A percentile compares a stretch with the other conserved stretches of the same genome.
Evolutionary conservation across 1,140 invertebrate genomes (phyloP).

Genomic region (Drosophila kanapiae): DNA sequence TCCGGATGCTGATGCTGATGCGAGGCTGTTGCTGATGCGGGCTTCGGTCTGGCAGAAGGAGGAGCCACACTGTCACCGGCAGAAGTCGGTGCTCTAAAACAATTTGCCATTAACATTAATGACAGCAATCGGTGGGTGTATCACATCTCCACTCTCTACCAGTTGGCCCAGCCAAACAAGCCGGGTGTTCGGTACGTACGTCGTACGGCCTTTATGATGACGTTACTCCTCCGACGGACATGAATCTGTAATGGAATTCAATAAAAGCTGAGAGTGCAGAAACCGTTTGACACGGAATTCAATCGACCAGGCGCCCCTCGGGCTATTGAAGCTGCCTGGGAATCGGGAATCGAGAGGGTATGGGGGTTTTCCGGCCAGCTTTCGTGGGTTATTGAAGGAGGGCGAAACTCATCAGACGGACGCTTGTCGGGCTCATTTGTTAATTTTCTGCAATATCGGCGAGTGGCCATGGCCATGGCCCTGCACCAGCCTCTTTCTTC

Average conservation of each 20-base stretch:
- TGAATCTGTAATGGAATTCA: slow-evolving; percentile 82
- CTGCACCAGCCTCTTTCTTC: background rate
- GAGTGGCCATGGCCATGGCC: slow-evolving; percentile 11
- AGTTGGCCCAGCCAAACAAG: slow-evolving; percentile 16
- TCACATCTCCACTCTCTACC: background rate
- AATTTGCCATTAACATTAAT: slow-evolving; percentile 59
- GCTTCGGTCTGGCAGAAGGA: background rate
- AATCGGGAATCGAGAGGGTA: background rate
- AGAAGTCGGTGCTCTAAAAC: slow-evolving; percentile 50
- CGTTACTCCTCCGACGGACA: slow-evolving; percentile 63
- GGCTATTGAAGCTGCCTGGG: slow-evolving; percentile 14
- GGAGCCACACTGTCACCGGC: slow-evolving; percentile 36
- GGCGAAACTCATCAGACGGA: slow-evolving; percentile 40
- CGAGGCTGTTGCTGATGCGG: slow-evolving; percentile 4
- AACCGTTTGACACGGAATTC: slow-evolving; percentile 71
- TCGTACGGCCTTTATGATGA: slow-evolving; percentile 67
- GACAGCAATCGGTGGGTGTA: slow-evolving; percentile 47
- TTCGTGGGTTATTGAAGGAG: background rate
- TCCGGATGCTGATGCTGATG: background rate
- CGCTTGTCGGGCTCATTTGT: slow-evolving; percentile 76
- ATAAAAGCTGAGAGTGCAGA: slow-evolving; percentile 82
- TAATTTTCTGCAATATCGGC: slow-evolving; percentile 75
- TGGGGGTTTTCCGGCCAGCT: slow-evolving; percentile 4
- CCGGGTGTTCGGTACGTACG: background rate
- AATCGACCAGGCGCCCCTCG: slow-evolving; percentile 19